Evolutionary conservation across 2,888 invertebrate species (phyloP).

Genomic region (Amiota communis): DNA sequence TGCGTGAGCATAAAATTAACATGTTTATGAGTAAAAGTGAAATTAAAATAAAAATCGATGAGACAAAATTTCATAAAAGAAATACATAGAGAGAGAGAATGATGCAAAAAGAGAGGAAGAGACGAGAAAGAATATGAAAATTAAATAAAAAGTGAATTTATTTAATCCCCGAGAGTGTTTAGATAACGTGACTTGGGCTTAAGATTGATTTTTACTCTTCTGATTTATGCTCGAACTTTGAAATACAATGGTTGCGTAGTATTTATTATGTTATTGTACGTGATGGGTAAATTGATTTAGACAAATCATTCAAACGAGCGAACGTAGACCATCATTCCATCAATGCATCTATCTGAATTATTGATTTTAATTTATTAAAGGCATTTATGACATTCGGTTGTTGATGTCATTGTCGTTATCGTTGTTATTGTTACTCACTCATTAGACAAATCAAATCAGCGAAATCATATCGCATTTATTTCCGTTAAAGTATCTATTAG

Average conservation of each 20-base stretch:
- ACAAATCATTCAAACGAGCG: neutral
- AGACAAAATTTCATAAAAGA: conserved; percentile 2
- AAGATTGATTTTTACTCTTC: neutral
- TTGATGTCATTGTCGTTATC: neutral
- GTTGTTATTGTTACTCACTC: neutral
- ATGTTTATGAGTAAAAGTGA: conserved; percentile 70
- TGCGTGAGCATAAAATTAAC: conserved; percentile 59
- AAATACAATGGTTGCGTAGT: neutral
- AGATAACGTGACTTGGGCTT: conserved; percentile 22
- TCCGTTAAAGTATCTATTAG: too few relatives aligned
- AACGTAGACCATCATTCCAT: neutral
- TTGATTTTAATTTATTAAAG: neutral
- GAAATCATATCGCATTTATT: too few relatives aligned
- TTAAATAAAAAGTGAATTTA: neutral
- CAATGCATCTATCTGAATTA: neutral
- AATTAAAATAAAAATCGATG: conserved; percentile 52
- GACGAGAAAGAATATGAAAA: neutral
- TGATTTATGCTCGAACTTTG: neutral
- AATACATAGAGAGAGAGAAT: conserved; percentile 38
- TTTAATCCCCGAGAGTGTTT: neutral
- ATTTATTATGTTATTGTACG: neutral
- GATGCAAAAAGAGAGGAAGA: neutral
- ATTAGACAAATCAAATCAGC: too few relatives aligned
- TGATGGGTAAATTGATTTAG: conserved; percentile 13
- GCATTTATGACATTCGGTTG: neutral